Evolutionary conservation across 2,888 invertebrate genomes (phyloP).

Genomic region (Entomobrya proxima): DNA sequence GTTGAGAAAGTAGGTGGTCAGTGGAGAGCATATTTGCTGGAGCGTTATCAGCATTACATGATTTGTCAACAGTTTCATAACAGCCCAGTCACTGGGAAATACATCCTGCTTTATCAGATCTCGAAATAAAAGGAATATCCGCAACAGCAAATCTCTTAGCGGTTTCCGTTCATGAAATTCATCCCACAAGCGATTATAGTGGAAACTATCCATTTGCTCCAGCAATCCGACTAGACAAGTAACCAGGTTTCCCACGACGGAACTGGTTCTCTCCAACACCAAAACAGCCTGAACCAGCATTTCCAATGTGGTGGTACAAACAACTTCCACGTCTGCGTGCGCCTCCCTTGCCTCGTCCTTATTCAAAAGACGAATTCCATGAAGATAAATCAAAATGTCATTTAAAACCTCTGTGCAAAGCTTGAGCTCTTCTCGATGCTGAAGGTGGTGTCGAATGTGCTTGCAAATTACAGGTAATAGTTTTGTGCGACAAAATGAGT

Average conservation of each 20-base stretch:
- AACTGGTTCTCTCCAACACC: conserved; percentile 87
- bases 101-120: conserved; percentile 88
- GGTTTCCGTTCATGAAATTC: conserved; percentile 87
- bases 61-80: conserved; percentile 92
- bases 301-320: conserved; percentile 88
- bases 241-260: conserved; percentile 88
- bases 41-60: conserved; percentile 89
- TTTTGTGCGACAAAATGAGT: conserved; percentile 58
- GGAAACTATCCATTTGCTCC: conserved; percentile 90
- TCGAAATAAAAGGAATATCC: conserved; percentile 87
- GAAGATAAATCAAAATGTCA: conserved; percentile 85
- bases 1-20: conserved; percentile 79
- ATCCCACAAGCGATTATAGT: conserved; percentile 92
- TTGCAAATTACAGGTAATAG: conserved; percentile 90
- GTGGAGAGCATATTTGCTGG: conserved; percentile 91
- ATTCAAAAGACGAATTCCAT: conserved; percentile 76
- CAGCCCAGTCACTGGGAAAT: conserved; percentile 93
- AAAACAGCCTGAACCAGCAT: conserved; percentile 91
- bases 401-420: conserved; percentile 89
- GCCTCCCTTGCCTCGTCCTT: conserved; percentile 53
- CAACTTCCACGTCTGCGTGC: conserved; percentile 86
- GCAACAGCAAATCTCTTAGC: conserved; percentile 89
- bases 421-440: conserved; percentile 87
- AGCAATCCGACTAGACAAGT: conserved; percentile 90
- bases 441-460: conserved; percentile 89